Percentiles rank a stretch among this genome's conserved stretches.
These are phyloP conservation scores for Euthynnus affinis DNA, from an alignment of 2,797 vertebrate species.

Conservation along the genomic window DNA sequence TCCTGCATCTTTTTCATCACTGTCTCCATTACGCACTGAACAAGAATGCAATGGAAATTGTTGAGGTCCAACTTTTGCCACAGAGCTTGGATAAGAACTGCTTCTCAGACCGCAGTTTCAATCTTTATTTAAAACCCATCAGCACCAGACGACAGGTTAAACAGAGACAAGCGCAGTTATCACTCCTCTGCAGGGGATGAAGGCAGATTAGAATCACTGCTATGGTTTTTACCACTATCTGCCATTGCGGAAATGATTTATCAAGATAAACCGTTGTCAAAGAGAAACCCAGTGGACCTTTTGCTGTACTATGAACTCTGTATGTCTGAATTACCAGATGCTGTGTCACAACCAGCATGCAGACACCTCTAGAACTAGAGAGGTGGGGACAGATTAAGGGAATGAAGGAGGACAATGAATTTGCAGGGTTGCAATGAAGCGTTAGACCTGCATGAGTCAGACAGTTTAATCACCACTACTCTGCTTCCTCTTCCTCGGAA, in stretches of 20 bases:
- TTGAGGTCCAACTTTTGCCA: constrained; percentile 61
- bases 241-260: constrained; percentile 48
- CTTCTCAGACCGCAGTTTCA: constrained; percentile 34
- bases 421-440: constrained; percentile 35
- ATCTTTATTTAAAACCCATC: constrained; percentile 54
- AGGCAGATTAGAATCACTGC: constrained; percentile 53
- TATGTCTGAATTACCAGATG: constrained; percentile 22
- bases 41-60: constrained; percentile 69
- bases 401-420: constrained; percentile 11
- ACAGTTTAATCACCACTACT: constrained; percentile 73
- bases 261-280: constrained; percentile 49
- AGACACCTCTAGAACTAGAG: not conserved
- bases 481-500: constrained; percentile 68
- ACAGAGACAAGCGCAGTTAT: constrained; percentile 43
- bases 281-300: constrained; percentile 25
- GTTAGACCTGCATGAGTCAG: constrained; percentile 52
- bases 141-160: constrained; percentile 46
- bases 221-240: constrained; percentile 38
- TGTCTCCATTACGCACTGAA: constrained; percentile 73
- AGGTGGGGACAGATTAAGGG: not conserved
- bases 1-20: constrained; percentile 63
- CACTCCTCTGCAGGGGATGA: constrained; percentile 33
- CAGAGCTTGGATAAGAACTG: constrained; percentile 47
- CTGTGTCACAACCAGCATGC: not conserved
- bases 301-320: constrained; percentile 13